Evolutionary conservation across 1,140 invertebrate genomes (phyloP).

Genomic region (Musca vetustissima): DNA sequence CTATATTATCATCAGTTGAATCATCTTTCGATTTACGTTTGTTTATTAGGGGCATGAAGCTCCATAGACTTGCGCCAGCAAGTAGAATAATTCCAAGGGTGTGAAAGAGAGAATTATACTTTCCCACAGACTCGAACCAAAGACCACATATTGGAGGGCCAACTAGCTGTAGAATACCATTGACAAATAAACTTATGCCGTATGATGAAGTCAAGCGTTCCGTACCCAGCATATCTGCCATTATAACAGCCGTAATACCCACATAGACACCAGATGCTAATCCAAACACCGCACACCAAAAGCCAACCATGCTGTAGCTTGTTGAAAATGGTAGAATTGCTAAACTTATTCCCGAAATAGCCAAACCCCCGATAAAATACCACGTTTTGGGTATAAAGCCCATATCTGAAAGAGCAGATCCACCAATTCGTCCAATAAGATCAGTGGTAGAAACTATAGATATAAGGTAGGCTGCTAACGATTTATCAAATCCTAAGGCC

Average conservation of each 20-base stretch:
- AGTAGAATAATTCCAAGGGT: constrained; percentile 73
- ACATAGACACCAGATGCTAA: constrained; percentile 83
- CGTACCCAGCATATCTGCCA: constrained; percentile 81
- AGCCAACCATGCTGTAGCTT: constrained; percentile 62
- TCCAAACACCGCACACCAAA: constrained; percentile 75
- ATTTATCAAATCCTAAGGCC: constrained; percentile 69
- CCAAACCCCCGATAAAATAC: constrained; percentile 77
- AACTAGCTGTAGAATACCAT: constrained; percentile 76
- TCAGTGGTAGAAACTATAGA: constrained; percentile 79
- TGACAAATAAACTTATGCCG: constrained; percentile 81
- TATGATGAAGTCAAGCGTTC: constrained; percentile 82
- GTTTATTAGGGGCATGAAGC: constrained; percentile 69
- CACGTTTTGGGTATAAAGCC: constrained; percentile 73
- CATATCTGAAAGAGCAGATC: constrained; percentile 76
- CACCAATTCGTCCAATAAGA: constrained; percentile 77
- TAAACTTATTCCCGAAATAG: constrained; percentile 74
- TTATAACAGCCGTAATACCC: constrained; percentile 80
- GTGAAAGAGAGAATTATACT: constrained; percentile 71
- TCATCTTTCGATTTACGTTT: constrained; percentile 44
- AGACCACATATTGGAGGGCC: constrained; percentile 78
- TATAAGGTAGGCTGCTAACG: constrained; percentile 67
- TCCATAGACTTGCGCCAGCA: constrained; percentile 72
- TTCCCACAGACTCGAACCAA: constrained; percentile 65
- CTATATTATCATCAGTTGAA: constrained; percentile 29
- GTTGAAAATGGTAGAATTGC: constrained; percentile 67